Conservation (phyloP, 2,888 invertebrate species). For the Nemapogon koenigi region DNA sequence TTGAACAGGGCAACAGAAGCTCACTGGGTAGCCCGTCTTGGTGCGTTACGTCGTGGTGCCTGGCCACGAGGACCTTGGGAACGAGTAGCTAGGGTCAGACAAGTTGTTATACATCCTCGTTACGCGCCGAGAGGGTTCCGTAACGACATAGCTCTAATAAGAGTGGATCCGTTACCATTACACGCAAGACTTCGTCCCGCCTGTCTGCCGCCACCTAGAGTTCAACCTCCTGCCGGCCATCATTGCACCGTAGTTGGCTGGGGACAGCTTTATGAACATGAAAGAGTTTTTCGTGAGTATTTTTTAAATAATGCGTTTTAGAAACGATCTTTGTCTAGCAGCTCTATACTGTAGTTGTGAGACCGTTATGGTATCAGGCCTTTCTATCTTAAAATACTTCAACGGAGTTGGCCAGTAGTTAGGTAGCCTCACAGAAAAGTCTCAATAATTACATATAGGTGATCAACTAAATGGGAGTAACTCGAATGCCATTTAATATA, state of each 20-base stretch:
- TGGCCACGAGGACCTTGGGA: constrained; percentile 80
- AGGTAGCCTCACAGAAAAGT: no score
- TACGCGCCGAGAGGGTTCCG: constrained; percentile 79
- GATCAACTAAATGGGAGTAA: no score
- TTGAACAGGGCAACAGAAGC: constrained; percentile 71
- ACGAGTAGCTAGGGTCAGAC: constrained; percentile 69
- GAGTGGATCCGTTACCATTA: constrained; percentile 65
- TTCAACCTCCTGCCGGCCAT: constrained; percentile 67
- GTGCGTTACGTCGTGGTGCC: constrained; percentile 74
- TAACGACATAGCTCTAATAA: constrained; percentile 77
- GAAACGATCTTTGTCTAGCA: no score
- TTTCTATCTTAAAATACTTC: no score
- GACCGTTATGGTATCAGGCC: no score
- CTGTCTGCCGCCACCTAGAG: constrained; percentile 63
- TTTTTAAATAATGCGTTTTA: no score
- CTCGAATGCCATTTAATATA: no score
- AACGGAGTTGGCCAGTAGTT: no score
- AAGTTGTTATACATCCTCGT: constrained; percentile 73
- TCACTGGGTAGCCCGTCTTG: constrained; percentile 82
- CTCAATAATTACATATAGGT: no score
- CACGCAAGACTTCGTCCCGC: constrained; percentile 52
- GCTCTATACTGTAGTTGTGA: no score
- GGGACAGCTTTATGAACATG: constrained; percentile 82
- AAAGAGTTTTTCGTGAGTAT: constrained; percentile 80
- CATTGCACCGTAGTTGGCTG: constrained; percentile 82